Percentiles rank a stretch among this genome's conserved stretches.
phyloP scores from a whole-genome alignment of 2,113 vertebrate genomes.

The Brachypodius melanocephalos region DNA sequence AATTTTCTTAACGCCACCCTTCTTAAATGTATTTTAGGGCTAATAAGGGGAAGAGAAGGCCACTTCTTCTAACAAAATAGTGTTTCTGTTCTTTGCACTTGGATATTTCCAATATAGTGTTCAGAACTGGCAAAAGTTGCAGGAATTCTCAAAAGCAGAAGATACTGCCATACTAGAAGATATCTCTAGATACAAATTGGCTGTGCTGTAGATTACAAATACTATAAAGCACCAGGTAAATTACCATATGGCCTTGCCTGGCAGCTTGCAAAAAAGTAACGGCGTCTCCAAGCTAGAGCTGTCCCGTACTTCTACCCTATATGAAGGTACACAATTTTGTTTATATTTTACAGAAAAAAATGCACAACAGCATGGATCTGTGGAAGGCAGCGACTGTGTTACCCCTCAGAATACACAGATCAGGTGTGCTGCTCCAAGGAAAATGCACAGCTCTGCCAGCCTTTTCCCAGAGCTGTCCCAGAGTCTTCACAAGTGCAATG shows the following conservation, averaged over 20 bases:
- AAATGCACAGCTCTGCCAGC: background rate
- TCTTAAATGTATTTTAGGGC: background rate
- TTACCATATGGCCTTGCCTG: background rate
- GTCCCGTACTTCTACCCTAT: background rate
- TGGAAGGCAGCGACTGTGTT: background rate
- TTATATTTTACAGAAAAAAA: background rate
- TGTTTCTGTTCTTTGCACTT: background rate
- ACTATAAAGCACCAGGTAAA: background rate
- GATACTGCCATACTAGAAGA: background rate
- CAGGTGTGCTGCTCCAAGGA: background rate
- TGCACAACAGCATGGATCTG: background rate
- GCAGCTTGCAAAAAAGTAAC: background rate
- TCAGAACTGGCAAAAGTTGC: background rate
- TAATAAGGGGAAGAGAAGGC: constrained; percentile 5
- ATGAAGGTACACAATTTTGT: background rate
- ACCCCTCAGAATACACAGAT: background rate
- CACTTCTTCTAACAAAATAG: constrained; percentile 13
- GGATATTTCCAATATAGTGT: constrained; percentile 42
- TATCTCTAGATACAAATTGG: background rate
- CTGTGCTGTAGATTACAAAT: background rate
- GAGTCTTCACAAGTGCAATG: background rate
- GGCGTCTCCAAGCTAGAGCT: background rate
- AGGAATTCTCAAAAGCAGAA: constrained; percentile 2
- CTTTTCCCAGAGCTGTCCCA: background rate
- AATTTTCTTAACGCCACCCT: background rate